A percentile compares a stretch with the other conserved stretches of the same genome.
Evolutionary conservation across 1,140 invertebrate species (phyloP).

Genomic region (Chironomus striatipennis): DNA sequence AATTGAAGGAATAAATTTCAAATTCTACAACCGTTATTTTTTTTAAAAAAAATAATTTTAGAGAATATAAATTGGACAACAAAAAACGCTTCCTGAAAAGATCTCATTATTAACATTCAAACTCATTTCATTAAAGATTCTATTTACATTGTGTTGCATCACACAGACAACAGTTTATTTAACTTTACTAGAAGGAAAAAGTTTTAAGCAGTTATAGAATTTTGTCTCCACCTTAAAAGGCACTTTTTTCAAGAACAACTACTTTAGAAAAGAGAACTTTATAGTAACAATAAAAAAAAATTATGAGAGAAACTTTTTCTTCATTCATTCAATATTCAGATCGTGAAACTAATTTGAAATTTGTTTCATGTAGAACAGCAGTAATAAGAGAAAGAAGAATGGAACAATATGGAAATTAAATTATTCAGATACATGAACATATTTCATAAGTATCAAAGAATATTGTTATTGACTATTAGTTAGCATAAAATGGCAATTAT

Average conservation of each 20-base stretch:
- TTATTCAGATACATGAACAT: not conserved
- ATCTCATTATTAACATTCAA: not conserved
- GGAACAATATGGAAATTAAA: conserved; percentile 4
- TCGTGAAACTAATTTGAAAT: conserved; percentile 4
- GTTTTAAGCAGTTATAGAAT: not conserved
- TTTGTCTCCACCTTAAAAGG: conserved; percentile 6
- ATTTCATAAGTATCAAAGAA: too few relatives aligned
- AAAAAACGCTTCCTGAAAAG: too few relatives aligned
- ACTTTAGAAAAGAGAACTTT: not conserved
- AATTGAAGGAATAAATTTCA: too few relatives aligned
- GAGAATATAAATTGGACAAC: too few relatives aligned
- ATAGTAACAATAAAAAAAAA: not conserved
- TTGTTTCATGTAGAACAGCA: conserved; percentile 13
- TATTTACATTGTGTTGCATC: not conserved
- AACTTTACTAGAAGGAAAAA: not conserved
- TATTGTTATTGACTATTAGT: too few relatives aligned
- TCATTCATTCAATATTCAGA: not conserved
- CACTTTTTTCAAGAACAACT: conserved; percentile 1
- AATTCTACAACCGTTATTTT: too few relatives aligned
- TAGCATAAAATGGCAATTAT: too few relatives aligned
- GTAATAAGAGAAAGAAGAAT: not conserved
- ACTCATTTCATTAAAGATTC: not conserved
- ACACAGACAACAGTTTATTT: not conserved
- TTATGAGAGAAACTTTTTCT: not conserved
- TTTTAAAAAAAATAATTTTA: too few relatives aligned